Evolutionary conservation across 2,888 invertebrate genomes (phyloP), one percentile per base, ranked within the genome.

Genomic region (Drosophila monieri): DNA sequence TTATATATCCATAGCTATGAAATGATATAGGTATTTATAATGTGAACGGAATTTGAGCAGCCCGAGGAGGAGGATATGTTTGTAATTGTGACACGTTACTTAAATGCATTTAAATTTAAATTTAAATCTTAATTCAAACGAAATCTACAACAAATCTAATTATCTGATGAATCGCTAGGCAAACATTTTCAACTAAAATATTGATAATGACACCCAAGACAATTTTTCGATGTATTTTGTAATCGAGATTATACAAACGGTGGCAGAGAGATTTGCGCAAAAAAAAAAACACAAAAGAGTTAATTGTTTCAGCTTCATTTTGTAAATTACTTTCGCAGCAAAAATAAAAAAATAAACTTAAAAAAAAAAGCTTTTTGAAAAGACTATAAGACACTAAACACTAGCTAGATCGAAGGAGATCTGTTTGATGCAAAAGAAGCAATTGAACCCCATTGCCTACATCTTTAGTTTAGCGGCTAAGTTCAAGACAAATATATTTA

Each of bases 61-160:
- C 37, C 41, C 37, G 51, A 72, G 25, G 44, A 10, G 30, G 75
- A 85, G 60, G 62, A 62, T 61, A 43, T 71, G 77, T 71, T 78
- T 84, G 67, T 75, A 76, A 76, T 76, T 76, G 77, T 76, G 71
- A 85, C 75, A 85, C 77, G 84, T 88, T 85, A 85, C 85, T 85
- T 88, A 85, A 84, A 76, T 85, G 85, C 85, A 85, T 85, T 85
- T 85, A 87, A 87, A 72, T 61, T 70, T 75, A 80, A 76, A 85
- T 85, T 85, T 85, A 87, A 87, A 72, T 61, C 72, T 75, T 83
- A 76, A 84, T 68, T 72, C 80, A 79, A 74, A 37, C 35, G 47
- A 69, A 59, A 23, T 62, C 32, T 62, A 73, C 49, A 59, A 67
- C 44, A 55, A 55, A 62, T 44, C 43, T 55, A 56, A 53, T 56